Evolutionary conservation across 2,113 vertebrate genomes (phyloP).

Genomic region (Sphaerodactylus townsendi): DNA sequence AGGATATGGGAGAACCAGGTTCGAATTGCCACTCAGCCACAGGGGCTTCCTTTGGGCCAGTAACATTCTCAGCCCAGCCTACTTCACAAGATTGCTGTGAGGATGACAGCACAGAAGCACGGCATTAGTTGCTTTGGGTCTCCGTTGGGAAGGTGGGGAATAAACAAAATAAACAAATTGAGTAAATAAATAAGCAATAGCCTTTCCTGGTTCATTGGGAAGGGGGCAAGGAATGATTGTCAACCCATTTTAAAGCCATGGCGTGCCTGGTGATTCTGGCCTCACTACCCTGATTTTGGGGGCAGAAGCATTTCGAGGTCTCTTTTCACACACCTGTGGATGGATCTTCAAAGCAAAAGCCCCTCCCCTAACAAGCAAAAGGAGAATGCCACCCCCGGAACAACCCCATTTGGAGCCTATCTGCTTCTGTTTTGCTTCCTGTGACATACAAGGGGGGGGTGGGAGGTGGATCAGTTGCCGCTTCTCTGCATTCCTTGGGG

Average conservation of each 20-base stretch:
- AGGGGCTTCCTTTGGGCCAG: too few species aligned
- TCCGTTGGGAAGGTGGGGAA: too few species aligned
- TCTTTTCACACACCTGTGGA: background rate
- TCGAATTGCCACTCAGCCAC: too few species aligned
- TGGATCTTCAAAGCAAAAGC: background rate
- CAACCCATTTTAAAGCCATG: background rate
- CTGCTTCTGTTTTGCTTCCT: background rate
- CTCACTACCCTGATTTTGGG: background rate
- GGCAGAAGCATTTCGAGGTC: background rate
- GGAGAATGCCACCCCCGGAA: accelerated
- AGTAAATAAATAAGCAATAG: background rate
- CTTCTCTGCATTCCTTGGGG: conserved; percentile 37
- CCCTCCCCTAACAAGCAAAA: accelerated
- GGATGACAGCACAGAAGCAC: too few species aligned
- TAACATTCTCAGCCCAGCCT: too few species aligned
- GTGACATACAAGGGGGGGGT: background rate
- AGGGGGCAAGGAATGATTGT: background rate
- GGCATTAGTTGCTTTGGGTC: too few species aligned
- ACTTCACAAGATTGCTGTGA: too few species aligned
- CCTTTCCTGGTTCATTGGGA: background rate
- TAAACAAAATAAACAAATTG: too few species aligned
- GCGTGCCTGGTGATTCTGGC: background rate
- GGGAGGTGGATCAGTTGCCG: accelerated
- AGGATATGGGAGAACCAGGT: too few species aligned
- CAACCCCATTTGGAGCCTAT: accelerated